Conservation (phyloP, 2,797 vertebrate species). For the Periparus ater region DNA sequence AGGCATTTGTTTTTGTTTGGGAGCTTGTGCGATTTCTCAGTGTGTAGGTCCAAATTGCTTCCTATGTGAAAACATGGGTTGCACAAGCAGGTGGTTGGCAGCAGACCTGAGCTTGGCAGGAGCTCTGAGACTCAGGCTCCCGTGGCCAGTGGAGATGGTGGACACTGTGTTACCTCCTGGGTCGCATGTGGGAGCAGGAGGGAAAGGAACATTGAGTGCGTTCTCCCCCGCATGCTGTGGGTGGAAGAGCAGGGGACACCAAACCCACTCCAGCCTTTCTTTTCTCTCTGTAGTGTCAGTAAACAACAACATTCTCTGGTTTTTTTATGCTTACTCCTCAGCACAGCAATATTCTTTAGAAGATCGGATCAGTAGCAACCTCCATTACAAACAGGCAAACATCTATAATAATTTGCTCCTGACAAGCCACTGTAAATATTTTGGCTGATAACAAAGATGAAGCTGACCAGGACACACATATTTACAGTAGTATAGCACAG, state of each 20-base stretch:
- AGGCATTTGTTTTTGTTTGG: slow-evolving; percentile 22
- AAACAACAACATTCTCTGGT: neutral
- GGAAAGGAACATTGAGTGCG: neutral
- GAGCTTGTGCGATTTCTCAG: neutral
- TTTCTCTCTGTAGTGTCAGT: neutral
- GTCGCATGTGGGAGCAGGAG: neutral
- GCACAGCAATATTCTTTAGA: neutral
- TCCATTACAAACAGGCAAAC: neutral
- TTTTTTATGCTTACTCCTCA: neutral
- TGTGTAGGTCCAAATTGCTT: neutral
- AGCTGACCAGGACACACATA: neutral
- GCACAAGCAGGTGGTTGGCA: slow-evolving; percentile 65
- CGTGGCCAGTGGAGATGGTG: neutral
- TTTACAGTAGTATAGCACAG: neutral
- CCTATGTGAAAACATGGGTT: neutral
- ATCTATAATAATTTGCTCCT: neutral
- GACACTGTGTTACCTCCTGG: neutral
- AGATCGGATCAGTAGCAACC: neutral
- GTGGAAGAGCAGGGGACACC: neutral
- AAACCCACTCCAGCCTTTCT: neutral
- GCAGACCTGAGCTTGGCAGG: slow-evolving; percentile 43
- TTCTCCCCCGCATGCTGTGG: rapidly evolving
- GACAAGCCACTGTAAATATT: neutral
- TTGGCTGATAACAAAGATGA: neutral
- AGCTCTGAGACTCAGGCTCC: neutral